phyloP scores from a whole-genome alignment of 2,113 vertebrate genomes.

The Rattus norvegicus region GRCr8 NC_086026.1:44889001-44889500 shows the following conservation, averaged over 20 bases:
- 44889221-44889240: not conserved
- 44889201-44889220: not conserved
- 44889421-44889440: not conserved
- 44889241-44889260: not conserved
- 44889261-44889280: not conserved
- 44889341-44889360: not conserved
- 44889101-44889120: not conserved
- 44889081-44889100: not conserved
- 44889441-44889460: not conserved
- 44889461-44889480: not conserved
- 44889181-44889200: not conserved
- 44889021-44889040: not conserved
- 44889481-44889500: not conserved
- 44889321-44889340: not conserved
- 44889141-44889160: not conserved
- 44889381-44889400: not conserved
- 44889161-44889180: not conserved
- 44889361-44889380: not conserved
- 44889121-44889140: not conserved
- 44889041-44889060: not conserved
- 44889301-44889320: not conserved
- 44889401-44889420: not conserved
- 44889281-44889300: not conserved
- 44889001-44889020: not conserved
- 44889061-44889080: not conserved